phyloP scores from a whole-genome alignment of 1,140 invertebrate species.

The Steinernema feltiae region DNA sequence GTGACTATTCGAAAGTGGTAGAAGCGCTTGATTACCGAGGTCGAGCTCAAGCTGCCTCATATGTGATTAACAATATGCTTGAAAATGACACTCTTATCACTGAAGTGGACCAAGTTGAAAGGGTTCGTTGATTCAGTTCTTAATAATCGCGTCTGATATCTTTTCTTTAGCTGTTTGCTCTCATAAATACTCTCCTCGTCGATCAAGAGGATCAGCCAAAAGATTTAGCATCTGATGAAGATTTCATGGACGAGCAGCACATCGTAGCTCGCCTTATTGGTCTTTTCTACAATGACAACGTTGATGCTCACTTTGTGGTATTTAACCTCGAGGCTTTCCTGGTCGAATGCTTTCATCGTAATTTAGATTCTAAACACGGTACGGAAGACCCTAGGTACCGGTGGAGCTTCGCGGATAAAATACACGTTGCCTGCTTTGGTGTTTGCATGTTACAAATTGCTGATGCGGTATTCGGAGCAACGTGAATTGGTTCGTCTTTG shows the following conservation, averaged over 20 bases:
- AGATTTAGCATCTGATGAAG: slow-evolving; percentile 75
- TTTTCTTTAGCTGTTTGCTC: slow-evolving; percentile 67
- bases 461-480: slow-evolving; percentile 73
- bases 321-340: slow-evolving; percentile 18
- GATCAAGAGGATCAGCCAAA: slow-evolving; percentile 74
- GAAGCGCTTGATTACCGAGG: slow-evolving; percentile 83
- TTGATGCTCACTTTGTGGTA: slow-evolving; percentile 83
- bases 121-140: slow-evolving; percentile 24
- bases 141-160: slow-evolving; percentile 29
- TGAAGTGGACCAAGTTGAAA: slow-evolving; percentile 72
- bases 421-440: slow-evolving; percentile 91
- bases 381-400: slow-evolving; percentile 78
- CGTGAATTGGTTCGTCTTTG: slow-evolving; percentile 66
- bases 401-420: slow-evolving; percentile 78
- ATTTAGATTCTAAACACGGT: slow-evolving; percentile 66
- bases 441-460: slow-evolving; percentile 79
- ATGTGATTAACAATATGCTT: slow-evolving; percentile 78
- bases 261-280: slow-evolving; percentile 82
- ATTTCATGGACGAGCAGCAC: slow-evolving; percentile 93
- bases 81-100: slow-evolving; percentile 77
- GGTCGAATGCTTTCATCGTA: slow-evolving; percentile 6
- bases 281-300: slow-evolving; percentile 73
- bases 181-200: slow-evolving; percentile 76
- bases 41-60: slow-evolving; percentile 76
- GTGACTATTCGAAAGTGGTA: slow-evolving; percentile 28